Evolutionary conservation across 2,888 invertebrate species (phyloP).

Genomic region (Proisotoma minuta): DNA sequence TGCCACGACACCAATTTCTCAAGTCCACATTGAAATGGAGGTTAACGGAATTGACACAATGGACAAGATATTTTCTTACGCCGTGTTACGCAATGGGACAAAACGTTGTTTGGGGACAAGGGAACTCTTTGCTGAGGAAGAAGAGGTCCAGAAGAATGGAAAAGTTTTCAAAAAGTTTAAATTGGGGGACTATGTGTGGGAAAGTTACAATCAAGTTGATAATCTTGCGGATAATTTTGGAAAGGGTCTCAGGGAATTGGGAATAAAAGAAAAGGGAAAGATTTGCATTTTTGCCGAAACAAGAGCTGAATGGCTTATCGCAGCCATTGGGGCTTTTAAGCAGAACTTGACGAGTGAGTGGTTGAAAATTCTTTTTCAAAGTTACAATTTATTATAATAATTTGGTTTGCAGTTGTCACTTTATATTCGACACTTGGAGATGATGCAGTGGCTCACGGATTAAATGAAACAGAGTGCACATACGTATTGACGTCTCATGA

Average conservation of each 20-base stretch:
- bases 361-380: background rate
- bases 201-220: conserved; percentile 73
- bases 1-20: conserved; percentile 65
- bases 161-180: conserved; percentile 93
- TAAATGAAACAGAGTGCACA: conserved; percentile 92
- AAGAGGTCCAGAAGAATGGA: conserved; percentile 90
- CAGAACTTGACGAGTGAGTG: conserved; percentile 76
- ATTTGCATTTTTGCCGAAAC: conserved; percentile 96
- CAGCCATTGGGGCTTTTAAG: conserved; percentile 92
- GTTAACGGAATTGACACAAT: conserved; percentile 73
- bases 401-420: conserved; percentile 69
- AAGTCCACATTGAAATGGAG: conserved; percentile 67
- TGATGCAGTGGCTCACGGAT: conserved; percentile 92
- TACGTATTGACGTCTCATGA: conserved; percentile 90
- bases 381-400: conserved; percentile 24
- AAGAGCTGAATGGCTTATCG: conserved; percentile 94
- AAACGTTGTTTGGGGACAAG: conserved; percentile 83
- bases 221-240: conserved; percentile 71
- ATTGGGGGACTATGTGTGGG: conserved; percentile 91
- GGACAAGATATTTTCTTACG: conserved; percentile 76
- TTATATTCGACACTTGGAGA: conserved; percentile 95
- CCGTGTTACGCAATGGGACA: conserved; percentile 66
- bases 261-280: conserved; percentile 66
- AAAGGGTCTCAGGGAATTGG: conserved; percentile 75
- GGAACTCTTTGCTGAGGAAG: conserved; percentile 84